Conservation (phyloP, 2,888 invertebrate species). For the Agrochola circellaris region DNA sequence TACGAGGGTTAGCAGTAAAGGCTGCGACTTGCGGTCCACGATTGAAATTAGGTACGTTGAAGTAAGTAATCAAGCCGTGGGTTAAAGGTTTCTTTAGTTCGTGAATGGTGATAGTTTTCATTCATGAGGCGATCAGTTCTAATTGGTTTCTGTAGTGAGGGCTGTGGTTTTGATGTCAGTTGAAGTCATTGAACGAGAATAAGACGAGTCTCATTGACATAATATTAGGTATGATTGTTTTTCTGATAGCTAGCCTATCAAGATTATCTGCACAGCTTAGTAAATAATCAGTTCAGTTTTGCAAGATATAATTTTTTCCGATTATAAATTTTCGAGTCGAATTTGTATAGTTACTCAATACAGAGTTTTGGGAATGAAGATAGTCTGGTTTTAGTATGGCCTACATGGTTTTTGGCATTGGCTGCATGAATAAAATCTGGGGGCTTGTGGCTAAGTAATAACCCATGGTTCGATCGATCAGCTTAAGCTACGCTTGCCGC, state of each 20-base stretch:
- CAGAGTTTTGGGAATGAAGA: neutral
- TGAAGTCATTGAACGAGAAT: neutral
- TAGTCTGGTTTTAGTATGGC: neutral
- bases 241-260: too few species aligned
- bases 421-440: neutral
- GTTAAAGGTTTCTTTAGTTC: slow-evolving; percentile 11
- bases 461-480: too few species aligned
- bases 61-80: slow-evolving; percentile 32
- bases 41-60: slow-evolving; percentile 63
- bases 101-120: neutral
- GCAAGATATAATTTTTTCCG: neutral
- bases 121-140: slow-evolving; percentile 1
- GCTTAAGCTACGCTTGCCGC: too few species aligned
- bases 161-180: neutral
- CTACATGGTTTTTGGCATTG: neutral
- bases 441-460: too few species aligned
- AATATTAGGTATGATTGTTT: neutral
- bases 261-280: too few species aligned
- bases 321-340: neutral
- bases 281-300: neutral
- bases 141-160: neutral
- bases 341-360: neutral
- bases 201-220: neutral
- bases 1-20: slow-evolving; percentile 52
- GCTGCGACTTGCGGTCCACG: slow-evolving; percentile 54